Conservation (phyloP, 2,113 vertebrate species). For the Sinosuthora webbiana region DNA sequence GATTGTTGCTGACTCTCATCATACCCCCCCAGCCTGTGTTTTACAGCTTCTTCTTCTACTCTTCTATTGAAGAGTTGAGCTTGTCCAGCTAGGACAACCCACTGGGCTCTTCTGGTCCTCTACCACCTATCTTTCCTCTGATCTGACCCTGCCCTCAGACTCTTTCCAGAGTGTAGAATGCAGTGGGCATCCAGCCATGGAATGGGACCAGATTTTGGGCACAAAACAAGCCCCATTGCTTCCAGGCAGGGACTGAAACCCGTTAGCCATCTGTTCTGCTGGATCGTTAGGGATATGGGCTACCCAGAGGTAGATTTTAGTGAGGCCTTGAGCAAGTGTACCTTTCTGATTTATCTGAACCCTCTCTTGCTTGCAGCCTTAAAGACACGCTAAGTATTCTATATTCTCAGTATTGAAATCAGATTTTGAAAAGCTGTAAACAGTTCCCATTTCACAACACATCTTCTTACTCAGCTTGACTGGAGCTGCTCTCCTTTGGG, state of each 20-base stretch:
- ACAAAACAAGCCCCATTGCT: constrained; percentile 26
- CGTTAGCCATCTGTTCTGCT: constrained; percentile 57
- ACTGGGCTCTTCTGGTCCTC: neutral
- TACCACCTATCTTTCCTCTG: neutral
- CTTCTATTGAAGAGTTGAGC: neutral
- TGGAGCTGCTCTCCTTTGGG: constrained; percentile 25
- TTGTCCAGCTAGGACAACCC: neutral
- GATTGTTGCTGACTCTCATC: neutral
- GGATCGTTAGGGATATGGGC: neutral
- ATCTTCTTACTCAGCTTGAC: neutral
- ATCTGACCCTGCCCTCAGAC: neutral
- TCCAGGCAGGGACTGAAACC: constrained; percentile 16
- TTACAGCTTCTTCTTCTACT: neutral
- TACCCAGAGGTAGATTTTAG: neutral
- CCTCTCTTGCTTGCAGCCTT: neutral
- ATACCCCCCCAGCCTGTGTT: neutral
- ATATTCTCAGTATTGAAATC: neutral
- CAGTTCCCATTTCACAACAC: neutral
- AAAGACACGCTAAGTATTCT: neutral
- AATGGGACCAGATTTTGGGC: constrained; percentile 32
- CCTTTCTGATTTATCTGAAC: neutral
- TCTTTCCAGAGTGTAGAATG: neutral
- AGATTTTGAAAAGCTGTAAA: neutral
- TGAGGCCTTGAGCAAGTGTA: neutral
- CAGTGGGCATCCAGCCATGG: constrained; percentile 43